Evolutionary conservation across 1,140 invertebrate genomes (phyloP).

Genomic region (Centruroides sculpturatus): DNA sequence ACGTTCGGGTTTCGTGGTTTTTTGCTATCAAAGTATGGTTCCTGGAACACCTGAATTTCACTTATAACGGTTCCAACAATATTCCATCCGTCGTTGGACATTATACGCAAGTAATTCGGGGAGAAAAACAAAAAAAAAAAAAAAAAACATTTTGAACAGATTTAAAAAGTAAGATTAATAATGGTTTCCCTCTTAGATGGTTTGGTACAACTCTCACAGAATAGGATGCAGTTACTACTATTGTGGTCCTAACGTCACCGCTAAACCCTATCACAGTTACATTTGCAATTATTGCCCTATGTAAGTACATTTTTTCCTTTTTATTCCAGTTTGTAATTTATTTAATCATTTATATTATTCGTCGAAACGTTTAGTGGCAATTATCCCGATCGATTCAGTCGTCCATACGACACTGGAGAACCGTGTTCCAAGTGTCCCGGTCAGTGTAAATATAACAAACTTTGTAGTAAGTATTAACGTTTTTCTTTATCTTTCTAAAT

Average conservation of each 20-base stretch:
- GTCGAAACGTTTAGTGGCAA: conserved; percentile 2
- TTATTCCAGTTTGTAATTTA: too few relatives aligned
- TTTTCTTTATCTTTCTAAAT: not conserved
- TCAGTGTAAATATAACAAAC: conserved; percentile 33
- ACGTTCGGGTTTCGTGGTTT: conserved; percentile 62
- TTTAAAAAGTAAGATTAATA: too few relatives aligned
- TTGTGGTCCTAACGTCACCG: conserved; percentile 41
- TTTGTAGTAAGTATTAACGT: conserved; percentile 39
- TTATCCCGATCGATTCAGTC: conserved; percentile 1
- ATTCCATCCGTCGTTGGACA: conserved; percentile 54
- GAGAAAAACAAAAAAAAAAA: too few relatives aligned
- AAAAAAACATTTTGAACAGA: too few relatives aligned
- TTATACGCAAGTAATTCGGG: conserved; percentile 52
- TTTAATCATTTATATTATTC: not conserved
- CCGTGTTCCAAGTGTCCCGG: conserved; percentile 10
- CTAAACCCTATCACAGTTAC: conserved; percentile 56
- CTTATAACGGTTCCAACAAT: conserved; percentile 40
- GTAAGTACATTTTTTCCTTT: conserved; percentile 37
- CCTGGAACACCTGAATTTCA: conserved; percentile 55
- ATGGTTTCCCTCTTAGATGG: conserved; percentile 23
- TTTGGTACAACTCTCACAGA: conserved; percentile 60
- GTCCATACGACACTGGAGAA: conserved; percentile 5
- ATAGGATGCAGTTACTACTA: conserved; percentile 60
- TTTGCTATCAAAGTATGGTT: conserved; percentile 67
- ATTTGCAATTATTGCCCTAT: conserved; percentile 76